Percentiles rank a stretch among this genome's conserved stretches.
Conservation (phyloP, 2,113 vertebrate species). For the Ictalurus punctatus region DNA sequence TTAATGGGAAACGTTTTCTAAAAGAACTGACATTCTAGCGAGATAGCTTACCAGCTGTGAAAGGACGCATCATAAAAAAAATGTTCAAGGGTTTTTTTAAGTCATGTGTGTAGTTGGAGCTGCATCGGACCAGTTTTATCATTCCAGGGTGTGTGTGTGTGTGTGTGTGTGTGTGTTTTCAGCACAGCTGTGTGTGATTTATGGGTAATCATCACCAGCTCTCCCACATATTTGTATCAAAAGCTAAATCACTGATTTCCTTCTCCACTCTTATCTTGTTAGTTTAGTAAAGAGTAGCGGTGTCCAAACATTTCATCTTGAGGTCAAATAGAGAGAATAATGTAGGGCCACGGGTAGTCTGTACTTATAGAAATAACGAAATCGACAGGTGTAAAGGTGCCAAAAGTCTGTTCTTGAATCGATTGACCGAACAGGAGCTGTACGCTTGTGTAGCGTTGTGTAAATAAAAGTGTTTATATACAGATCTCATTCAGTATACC, state of each 20-base stretch:
- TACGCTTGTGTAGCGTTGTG: background rate
- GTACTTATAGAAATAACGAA: background rate
- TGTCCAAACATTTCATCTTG: background rate
- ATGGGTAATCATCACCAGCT: conserved; percentile 11
- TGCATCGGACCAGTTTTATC: background rate
- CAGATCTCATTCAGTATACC: background rate
- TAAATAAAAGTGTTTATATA: background rate
- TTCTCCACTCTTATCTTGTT: conserved; percentile 3
- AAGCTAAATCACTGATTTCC: background rate
- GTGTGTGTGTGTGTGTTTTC: background rate
- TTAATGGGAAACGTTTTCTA: background rate
- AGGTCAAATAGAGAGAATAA: background rate
- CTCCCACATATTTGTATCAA: background rate
- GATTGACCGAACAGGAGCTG: background rate
- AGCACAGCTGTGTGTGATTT: conserved; percentile 3
- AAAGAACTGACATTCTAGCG: background rate
- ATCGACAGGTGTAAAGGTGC: background rate
- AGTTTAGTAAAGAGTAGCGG: conserved; percentile 5
- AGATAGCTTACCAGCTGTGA: background rate
- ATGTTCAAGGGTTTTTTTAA: background rate
- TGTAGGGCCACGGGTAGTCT: background rate
- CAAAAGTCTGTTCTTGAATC: background rate
- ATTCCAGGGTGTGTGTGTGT: background rate
- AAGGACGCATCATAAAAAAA: too few species aligned
- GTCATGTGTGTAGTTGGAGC: background rate